Conservation (phyloP, 2,113 vertebrate species). For the Gorsachius goisagi region DNA sequence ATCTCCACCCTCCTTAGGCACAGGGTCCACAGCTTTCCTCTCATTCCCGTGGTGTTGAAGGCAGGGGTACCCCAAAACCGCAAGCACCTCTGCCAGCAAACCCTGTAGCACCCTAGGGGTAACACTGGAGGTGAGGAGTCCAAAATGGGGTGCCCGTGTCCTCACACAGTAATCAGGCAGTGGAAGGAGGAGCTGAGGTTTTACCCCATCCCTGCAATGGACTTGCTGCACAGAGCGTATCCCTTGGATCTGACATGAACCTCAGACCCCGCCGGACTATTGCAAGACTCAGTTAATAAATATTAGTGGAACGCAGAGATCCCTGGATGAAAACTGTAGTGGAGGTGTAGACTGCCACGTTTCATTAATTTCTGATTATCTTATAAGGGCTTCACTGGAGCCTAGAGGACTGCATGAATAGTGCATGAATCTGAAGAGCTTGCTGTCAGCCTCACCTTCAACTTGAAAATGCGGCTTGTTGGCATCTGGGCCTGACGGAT, state of each 20-base stretch:
- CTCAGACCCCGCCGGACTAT: neutral
- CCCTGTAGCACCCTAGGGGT: neutral
- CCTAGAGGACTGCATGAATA: constrained; percentile 41
- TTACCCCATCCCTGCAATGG: neutral
- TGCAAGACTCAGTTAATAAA: constrained; percentile 46
- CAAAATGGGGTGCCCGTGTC: neutral
- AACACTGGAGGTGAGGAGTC: neutral
- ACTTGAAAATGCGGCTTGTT: neutral
- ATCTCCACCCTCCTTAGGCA: neutral
- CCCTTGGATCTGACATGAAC: neutral
- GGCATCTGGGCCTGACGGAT: neutral
- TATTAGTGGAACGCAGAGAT: constrained; percentile 6
- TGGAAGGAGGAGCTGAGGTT: neutral
- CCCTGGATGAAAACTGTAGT: constrained; percentile 23
- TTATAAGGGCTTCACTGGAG: constrained; percentile 48
- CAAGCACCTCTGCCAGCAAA: neutral
- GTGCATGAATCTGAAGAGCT: constrained; percentile 49
- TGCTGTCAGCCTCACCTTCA: constrained; percentile 53
- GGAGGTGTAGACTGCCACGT: constrained; percentile 33
- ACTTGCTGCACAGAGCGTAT: neutral
- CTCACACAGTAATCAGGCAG: neutral
- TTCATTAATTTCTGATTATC: constrained; percentile 64
- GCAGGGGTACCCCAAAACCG: neutral
- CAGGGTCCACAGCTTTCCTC: neutral
- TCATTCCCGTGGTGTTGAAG: neutral